Percentiles rank a stretch among this genome's conserved stretches.
These are phyloP conservation scores for Ariolimax columbianus DNA, from an alignment of 2,888 invertebrate genomes.

Conservation along the genomic window DNA sequence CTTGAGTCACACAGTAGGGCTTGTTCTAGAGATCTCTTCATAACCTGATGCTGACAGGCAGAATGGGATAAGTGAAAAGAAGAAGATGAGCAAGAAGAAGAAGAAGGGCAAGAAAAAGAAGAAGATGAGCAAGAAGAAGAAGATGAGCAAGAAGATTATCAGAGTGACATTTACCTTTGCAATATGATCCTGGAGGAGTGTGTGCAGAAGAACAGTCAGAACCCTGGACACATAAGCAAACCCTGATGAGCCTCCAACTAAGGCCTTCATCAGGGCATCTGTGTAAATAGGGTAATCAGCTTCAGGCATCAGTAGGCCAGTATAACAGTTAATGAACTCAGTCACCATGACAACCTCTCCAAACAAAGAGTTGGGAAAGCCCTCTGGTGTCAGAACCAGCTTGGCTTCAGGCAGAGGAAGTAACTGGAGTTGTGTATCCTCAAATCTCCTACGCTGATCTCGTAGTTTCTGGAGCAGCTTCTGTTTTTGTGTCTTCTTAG, in stretches of 20 bases:
- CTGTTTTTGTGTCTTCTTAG: constrained; percentile 53
- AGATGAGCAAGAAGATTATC: background rate
- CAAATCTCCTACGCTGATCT: constrained; percentile 64
- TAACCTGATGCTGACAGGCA: too few relatives aligned
- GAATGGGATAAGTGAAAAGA: too few relatives aligned
- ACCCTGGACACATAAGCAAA: constrained; percentile 72
- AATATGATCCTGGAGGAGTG: constrained; percentile 76
- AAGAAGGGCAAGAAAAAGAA: too few relatives aligned
- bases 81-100: too few relatives aligned
- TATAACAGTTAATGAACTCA: constrained; percentile 78
- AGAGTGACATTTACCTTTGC: constrained; percentile 68
- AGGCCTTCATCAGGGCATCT: constrained; percentile 74
- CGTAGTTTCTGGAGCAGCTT: constrained; percentile 57
- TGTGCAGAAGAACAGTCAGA: constrained; percentile 74
- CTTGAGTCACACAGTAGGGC: too few relatives aligned
- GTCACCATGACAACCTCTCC: constrained; percentile 79
- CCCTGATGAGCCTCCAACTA: constrained; percentile 69
- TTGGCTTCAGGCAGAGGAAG: constrained; percentile 73
- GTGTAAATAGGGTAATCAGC: constrained; percentile 71
- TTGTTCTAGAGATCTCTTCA: too few relatives aligned
- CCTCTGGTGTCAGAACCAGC: constrained; percentile 76
- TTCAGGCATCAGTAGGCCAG: constrained; percentile 76
- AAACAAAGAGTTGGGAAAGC: constrained; percentile 77
- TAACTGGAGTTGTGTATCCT: constrained; percentile 72
- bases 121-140: too few relatives aligned